Conservation (phyloP, 2,797 vertebrate genomes). For the Molossus alvarezi region DNA sequence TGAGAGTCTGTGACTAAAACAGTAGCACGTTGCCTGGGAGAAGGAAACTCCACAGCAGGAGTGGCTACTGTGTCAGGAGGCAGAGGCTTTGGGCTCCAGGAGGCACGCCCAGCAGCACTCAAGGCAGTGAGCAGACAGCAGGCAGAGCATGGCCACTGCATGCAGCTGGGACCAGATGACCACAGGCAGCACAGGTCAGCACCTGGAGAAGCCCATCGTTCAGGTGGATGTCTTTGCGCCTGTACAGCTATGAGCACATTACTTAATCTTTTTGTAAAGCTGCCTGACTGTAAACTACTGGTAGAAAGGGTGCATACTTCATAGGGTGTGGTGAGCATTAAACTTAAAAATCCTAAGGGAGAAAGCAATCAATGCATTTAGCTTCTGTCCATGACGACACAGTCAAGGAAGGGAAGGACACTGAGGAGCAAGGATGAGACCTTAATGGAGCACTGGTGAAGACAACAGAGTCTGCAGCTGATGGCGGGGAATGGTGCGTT, state of each 20-base stretch:
- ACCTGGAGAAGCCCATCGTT: accelerated
- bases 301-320: accelerated
- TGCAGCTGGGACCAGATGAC: accelerated
- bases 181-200: accelerated
- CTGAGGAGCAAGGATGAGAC: background rate
- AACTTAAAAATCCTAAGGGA: accelerated
- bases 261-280: accelerated
- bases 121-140: background rate
- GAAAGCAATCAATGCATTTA: accelerated
- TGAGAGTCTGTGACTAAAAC: background rate
- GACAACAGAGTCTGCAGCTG: background rate
- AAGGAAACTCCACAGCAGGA: background rate
- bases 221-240: accelerated
- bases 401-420: accelerated
- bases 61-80: no score
- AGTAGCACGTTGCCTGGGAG: no score
- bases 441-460: accelerated
- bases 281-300: background rate
- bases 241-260: accelerated
- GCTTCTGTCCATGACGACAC: accelerated
- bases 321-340: accelerated
- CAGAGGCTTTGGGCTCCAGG: background rate
- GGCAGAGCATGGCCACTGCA: accelerated
- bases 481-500: accelerated
- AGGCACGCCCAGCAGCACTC: accelerated